These are phyloP conservation scores for Phymorhynchus buccinoides DNA, from an alignment of 1,140 invertebrate genomes.

Conservation along the genomic window DNA sequence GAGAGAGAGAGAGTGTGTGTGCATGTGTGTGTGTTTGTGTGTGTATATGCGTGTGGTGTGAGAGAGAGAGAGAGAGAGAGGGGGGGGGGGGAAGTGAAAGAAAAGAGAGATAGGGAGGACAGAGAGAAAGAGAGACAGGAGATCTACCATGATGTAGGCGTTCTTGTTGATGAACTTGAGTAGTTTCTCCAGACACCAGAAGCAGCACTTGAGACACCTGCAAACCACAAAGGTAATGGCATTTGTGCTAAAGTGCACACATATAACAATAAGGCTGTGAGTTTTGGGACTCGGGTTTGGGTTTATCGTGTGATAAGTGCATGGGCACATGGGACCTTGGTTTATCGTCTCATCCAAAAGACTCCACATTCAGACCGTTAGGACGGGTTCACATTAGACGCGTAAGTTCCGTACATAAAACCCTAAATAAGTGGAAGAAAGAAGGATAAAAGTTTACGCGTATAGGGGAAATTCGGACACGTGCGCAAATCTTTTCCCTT, in stretches of 20 bases:
- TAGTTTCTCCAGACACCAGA: slow-evolving; percentile 92
- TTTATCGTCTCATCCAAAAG: neutral
- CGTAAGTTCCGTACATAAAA: no score
- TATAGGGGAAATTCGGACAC: no score
- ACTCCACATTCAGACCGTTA: no score
- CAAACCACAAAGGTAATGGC: neutral
- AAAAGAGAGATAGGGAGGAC: no score
- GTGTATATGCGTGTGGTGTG: no score
- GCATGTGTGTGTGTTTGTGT: no score
- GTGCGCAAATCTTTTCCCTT: no score
- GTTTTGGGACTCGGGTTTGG: neutral
- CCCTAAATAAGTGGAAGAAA: no score
- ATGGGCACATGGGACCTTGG: neutral
- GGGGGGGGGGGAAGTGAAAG: neutral
- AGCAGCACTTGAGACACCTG: slow-evolving; percentile 87
- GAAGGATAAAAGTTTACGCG: no score
- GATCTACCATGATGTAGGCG: slow-evolving; percentile 90
- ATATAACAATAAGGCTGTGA: neutral
- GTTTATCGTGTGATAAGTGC: neutral
- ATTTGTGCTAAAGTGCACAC: neutral
- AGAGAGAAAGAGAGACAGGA: neutral
- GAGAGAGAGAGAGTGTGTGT: neutral
- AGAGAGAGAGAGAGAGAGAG: neutral
- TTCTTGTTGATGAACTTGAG: slow-evolving; percentile 85
- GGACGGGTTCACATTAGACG: no score